Conservation (phyloP, 2,113 vertebrate genomes). For the Cathartes aura region DNA sequence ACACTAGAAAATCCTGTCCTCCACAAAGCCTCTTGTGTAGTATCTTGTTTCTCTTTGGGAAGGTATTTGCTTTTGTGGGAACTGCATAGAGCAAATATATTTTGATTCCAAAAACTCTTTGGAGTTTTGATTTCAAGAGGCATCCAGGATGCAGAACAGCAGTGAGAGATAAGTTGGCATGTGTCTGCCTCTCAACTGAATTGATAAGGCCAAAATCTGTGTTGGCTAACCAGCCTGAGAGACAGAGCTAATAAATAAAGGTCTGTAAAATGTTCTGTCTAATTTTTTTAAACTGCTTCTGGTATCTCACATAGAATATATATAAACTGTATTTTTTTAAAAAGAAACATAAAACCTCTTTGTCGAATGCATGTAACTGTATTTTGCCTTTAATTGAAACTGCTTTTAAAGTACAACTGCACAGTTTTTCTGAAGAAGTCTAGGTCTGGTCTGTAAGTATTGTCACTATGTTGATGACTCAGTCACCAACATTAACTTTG, state of each 20-base stretch:
- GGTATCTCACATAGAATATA: not conserved
- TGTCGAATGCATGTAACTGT: not conserved
- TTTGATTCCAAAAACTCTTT: not conserved
- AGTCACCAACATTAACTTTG: not conserved
- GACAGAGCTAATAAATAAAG: not conserved
- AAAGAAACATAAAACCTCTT: not conserved
- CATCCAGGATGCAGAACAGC: not conserved
- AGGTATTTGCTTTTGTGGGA: not conserved
- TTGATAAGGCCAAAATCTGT: not conserved
- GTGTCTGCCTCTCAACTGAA: not conserved
- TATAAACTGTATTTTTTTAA: not conserved
- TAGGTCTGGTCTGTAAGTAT: not conserved
- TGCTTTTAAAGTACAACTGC: not conserved
- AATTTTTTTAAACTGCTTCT: not conserved
- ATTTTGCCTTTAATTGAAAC: not conserved
- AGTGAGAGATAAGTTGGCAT: not conserved
- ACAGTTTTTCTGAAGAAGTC: not conserved
- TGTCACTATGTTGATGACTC: not conserved
- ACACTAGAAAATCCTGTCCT: not conserved
- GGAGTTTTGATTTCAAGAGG: not conserved
- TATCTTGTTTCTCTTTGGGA: not conserved
- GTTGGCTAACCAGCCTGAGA: not conserved
- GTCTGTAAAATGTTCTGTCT: not conserved
- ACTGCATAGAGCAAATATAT: not conserved
- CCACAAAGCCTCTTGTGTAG: not conserved